phyloP scores from a whole-genome alignment of 2,797 vertebrate genomes.

The Xenentodon cancila region DNA sequence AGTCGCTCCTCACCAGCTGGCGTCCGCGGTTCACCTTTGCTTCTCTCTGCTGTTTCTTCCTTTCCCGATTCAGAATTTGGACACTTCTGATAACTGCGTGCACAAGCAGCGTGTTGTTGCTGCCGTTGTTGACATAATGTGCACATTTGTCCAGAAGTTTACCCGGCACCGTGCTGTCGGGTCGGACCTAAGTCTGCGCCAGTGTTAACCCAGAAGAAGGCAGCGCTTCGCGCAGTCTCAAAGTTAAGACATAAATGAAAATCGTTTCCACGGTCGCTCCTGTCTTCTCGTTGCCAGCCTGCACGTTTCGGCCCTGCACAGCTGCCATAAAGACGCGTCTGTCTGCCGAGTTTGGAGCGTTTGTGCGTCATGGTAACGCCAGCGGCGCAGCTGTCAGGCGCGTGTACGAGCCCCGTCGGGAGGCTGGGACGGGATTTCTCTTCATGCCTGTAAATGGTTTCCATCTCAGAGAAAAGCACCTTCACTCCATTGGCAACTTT shows the following conservation, averaged over 20 bases:
- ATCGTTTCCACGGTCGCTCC: background rate
- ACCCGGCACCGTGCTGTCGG: slow-evolving; percentile 10
- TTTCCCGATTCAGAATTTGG: slow-evolving; percentile 26
- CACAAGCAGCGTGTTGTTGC: slow-evolving; percentile 4
- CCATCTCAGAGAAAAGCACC: slow-evolving; percentile 27
- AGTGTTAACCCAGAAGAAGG: too few relatives aligned
- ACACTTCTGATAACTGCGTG: slow-evolving; percentile 44
- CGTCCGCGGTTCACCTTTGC: slow-evolving; percentile 43
- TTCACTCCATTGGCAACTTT: slow-evolving; percentile 63
- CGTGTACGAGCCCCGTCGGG: slow-evolving; percentile 70
- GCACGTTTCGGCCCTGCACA: background rate
- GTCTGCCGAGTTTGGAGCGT: slow-evolving; percentile 5
- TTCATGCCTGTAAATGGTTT: slow-evolving; percentile 55
- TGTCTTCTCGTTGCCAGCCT: fast-evolving
- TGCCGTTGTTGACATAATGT: background rate
- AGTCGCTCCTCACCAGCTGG: slow-evolving; percentile 71
- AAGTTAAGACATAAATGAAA: slow-evolving; percentile 32
- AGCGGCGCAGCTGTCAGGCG: slow-evolving; percentile 66
- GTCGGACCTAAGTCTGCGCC: too few relatives aligned
- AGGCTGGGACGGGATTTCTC: slow-evolving; percentile 55
- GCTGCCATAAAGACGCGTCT: slow-evolving; percentile 2
- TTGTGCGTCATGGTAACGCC: slow-evolving; percentile 57
- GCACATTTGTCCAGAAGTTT: slow-evolving; percentile 38
- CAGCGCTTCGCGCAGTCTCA: slow-evolving; percentile 26
- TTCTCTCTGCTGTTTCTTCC: slow-evolving; percentile 17